A percentile compares a stretch with the other conserved stretches of the same genome.
These are phyloP conservation scores for Acrobasis suavella DNA, from an alignment of 2,888 invertebrate genomes.

Conservation along the genomic window DNA sequence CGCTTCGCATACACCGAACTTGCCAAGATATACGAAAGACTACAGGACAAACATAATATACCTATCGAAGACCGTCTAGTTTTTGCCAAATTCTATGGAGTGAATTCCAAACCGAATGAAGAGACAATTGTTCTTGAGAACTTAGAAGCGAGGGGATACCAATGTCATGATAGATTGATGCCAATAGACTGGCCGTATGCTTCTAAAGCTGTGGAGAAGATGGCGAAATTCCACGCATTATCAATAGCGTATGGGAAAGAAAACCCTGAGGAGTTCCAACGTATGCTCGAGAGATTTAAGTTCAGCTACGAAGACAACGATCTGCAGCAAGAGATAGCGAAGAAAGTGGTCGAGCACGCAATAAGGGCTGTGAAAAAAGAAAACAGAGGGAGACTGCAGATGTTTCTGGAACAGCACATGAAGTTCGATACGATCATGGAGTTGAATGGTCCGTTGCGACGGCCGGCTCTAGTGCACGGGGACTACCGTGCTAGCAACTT, in stretches of 20 bases:
- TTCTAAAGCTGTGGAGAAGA: slow-evolving; percentile 37
- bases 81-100: slow-evolving; percentile 40
- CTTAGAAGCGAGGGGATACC: slow-evolving; percentile 41
- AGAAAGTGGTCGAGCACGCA: too few relatives aligned
- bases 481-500: slow-evolving; percentile 58
- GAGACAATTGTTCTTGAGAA: slow-evolving; percentile 52
- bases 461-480: slow-evolving; percentile 50
- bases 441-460: slow-evolving; percentile 35
- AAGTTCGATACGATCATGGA: slow-evolving; percentile 27
- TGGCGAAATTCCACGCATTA: slow-evolving; percentile 54
- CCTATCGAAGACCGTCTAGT: slow-evolving; percentile 35
- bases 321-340: too few relatives aligned
- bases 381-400: slow-evolving; percentile 38
- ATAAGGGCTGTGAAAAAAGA: slow-evolving; percentile 42
- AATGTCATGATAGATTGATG: slow-evolving; percentile 41
- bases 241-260: slow-evolving; percentile 47
- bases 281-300: slow-evolving; percentile 34
- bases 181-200: slow-evolving; percentile 47
- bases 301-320: too few relatives aligned
- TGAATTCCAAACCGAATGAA: slow-evolving; percentile 36
- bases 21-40: slow-evolving; percentile 29
- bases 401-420: slow-evolving; percentile 33
- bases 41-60: slow-evolving; percentile 37
- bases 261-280: slow-evolving; percentile 39
- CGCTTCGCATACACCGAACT: slow-evolving; percentile 35